A percentile compares a stretch with the other conserved stretches of the same genome.
Conservation (phyloP, 2,888 invertebrate genomes). For the Drosophila kuntzei region DNA sequence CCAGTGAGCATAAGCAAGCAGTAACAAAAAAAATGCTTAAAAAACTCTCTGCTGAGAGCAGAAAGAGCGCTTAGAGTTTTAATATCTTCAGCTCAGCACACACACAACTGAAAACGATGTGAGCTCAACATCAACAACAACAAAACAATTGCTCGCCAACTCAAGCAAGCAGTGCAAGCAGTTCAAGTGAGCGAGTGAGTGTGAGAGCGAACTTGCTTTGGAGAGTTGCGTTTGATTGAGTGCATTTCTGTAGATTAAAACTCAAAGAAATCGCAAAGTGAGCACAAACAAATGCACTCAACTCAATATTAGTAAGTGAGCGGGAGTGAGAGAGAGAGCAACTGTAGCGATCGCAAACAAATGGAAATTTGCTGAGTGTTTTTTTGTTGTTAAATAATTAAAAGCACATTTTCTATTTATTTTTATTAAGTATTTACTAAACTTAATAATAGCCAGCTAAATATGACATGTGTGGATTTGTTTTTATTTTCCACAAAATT, state of each 20-base stretch:
- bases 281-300: neutral
- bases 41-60: too few relatives aligned
- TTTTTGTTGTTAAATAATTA: too few relatives aligned
- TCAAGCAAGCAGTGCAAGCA: constrained; percentile 5
- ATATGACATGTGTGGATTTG: neutral
- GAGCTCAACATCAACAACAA: neutral
- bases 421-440: too few relatives aligned
- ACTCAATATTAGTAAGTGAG: too few relatives aligned
- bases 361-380: neutral
- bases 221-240: neutral
- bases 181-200: neutral
- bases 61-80: too few relatives aligned
- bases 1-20: neutral
- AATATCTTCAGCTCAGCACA: neutral
- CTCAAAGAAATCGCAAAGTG: neutral
- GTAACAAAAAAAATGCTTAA: neutral
- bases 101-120: too few relatives aligned
- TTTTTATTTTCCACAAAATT: neutral
- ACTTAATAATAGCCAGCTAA: neutral
- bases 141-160: neutral
- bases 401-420: neutral
- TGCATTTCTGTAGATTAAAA: too few relatives aligned
- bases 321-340: neutral
- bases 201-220: neutral
- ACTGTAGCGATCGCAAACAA: neutral